These are phyloP conservation scores for Hipposideros larvatus DNA, from an alignment of 2,797 vertebrate species.

Conservation along the genomic window DNA sequence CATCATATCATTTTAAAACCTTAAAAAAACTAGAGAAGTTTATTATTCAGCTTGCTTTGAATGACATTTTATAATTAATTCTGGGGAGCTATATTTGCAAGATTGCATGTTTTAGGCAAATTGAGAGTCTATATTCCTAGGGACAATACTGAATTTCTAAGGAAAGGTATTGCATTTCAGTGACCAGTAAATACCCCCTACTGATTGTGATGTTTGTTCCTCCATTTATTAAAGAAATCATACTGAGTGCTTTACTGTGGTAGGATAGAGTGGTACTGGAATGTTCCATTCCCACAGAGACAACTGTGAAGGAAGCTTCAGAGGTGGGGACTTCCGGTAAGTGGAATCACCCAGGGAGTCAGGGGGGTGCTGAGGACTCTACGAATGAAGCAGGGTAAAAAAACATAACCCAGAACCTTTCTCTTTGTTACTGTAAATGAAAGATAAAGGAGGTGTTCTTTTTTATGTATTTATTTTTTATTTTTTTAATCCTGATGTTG, in stretches of 20 bases:
- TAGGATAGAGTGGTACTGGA: not conserved
- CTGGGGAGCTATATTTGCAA: not conserved
- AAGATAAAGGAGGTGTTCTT: not conserved
- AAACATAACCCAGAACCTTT: not conserved
- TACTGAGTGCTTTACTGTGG: not conserved
- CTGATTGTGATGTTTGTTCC: not conserved
- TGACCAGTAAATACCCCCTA: not conserved
- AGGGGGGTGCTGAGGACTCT: not conserved
- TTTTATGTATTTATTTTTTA: not conserved
- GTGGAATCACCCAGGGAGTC: not conserved
- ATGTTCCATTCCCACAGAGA: not conserved
- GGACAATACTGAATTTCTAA: not conserved
- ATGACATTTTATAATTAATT: slow-evolving; percentile 44
- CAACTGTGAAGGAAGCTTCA: not conserved
- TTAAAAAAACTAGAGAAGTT: not conserved
- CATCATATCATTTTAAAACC: not conserved
- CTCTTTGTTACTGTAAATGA: not conserved
- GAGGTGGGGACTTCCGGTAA: not conserved
- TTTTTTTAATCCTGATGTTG: not conserved
- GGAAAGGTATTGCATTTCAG: not conserved
- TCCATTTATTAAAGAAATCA: not conserved
- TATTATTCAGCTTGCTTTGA: slow-evolving; percentile 29
- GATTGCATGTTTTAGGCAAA: not conserved
- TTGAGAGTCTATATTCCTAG: not conserved
- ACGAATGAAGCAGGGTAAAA: not conserved